These are phyloP conservation scores for Maniola hyperantus DNA, from an alignment of 2,888 invertebrate genomes.

Conservation along the genomic window DNA sequence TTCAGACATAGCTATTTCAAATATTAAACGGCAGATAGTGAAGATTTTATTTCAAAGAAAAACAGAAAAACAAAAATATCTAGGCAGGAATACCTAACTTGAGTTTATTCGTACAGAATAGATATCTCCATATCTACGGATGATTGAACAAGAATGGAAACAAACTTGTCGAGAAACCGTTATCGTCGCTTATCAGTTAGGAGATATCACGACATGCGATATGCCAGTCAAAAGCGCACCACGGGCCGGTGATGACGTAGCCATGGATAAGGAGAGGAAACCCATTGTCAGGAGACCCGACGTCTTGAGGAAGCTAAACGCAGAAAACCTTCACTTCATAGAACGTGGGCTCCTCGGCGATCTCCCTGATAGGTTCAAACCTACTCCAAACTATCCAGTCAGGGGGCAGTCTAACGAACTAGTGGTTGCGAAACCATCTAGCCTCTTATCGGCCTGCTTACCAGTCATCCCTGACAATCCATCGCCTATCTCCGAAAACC, in stretches of 20 bases:
- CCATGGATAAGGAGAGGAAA: conserved; percentile 69
- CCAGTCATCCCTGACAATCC: conserved; percentile 63
- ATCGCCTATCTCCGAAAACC: conserved; percentile 46
- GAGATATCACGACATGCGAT: conserved; percentile 57
- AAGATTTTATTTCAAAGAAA: neutral
- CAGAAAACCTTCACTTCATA: conserved; percentile 66
- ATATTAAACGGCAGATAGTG: neutral
- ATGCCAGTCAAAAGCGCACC: conserved; percentile 63
- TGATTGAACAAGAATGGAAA: conserved; percentile 39
- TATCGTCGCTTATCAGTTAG: conserved; percentile 66
- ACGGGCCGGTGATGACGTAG: conserved; percentile 65
- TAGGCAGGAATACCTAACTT: neutral
- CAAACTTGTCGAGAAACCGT: conserved; percentile 44
- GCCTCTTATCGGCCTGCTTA: conserved; percentile 66
- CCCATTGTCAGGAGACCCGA: conserved; percentile 59
- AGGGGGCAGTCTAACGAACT: conserved; percentile 63
- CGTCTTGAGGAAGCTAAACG: conserved; percentile 69
- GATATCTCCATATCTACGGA: conserved; percentile 20
- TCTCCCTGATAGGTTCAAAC: conserved; percentile 68
- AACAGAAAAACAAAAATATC: conserved; percentile 5
- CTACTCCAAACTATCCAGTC: conserved; percentile 55
- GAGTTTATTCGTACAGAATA: conserved; percentile 9
- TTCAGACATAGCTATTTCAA: too few relatives aligned
- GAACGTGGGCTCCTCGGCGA: conserved; percentile 73
- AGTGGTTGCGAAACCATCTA: conserved; percentile 73